Evolutionary conservation across 2,888 invertebrate species (phyloP).

Genomic region (Busseola fusca): DNA sequence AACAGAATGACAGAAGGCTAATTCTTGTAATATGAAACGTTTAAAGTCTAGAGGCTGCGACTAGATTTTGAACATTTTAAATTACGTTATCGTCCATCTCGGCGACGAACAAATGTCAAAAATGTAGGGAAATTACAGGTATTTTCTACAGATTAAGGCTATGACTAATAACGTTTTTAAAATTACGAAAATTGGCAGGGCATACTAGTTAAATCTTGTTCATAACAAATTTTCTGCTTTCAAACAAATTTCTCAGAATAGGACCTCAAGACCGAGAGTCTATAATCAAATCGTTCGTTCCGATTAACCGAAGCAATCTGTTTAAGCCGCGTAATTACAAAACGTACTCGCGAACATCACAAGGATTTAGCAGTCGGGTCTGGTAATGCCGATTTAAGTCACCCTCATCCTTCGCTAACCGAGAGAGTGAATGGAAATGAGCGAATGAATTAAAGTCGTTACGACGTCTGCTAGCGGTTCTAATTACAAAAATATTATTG

Average conservation of each 20-base stretch:
- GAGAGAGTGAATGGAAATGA: constrained; percentile 76
- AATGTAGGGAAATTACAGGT: too few species aligned
- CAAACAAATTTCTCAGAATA: constrained; percentile 44
- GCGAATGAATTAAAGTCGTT: constrained; percentile 79
- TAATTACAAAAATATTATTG: constrained; percentile 77
- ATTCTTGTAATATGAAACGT: too few species aligned
- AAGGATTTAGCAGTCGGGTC: constrained; percentile 72
- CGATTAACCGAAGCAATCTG: constrained; percentile 78
- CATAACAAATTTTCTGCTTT: neutral
- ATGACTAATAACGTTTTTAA: too few species aligned
- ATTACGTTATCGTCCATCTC: too few species aligned
- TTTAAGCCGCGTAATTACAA: constrained; percentile 81
- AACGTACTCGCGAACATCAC: constrained; percentile 79
- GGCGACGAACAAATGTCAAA: too few species aligned
- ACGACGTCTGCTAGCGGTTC: constrained; percentile 66
- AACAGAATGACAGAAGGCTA: neutral
- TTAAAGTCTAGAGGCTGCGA: too few species aligned
- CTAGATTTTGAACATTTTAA: too few species aligned
- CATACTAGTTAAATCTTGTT: neutral
- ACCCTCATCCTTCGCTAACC: constrained; percentile 67
- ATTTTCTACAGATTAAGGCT: too few species aligned
- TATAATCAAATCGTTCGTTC: constrained; percentile 69
- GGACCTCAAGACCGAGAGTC: constrained; percentile 58
- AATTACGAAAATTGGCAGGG: neutral
- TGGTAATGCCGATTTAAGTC: constrained; percentile 77